These are phyloP conservation scores for Pelvicachromis taeniatus DNA, from an alignment of 2,113 vertebrate species.

Conservation along the genomic window DNA sequence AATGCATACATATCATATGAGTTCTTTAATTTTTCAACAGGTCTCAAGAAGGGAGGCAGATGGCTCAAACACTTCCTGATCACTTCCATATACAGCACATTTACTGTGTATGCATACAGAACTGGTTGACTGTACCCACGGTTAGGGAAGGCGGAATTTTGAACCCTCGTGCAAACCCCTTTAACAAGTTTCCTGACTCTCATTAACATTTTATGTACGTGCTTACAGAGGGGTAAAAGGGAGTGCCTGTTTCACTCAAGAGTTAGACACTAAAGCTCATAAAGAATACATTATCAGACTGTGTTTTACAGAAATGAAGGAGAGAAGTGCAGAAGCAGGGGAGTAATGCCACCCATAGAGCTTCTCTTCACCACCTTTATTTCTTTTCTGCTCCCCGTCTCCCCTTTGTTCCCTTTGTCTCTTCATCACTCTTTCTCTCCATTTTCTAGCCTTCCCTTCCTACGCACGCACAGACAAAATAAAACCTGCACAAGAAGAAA, in stretches of 20 bases:
- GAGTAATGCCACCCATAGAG: background rate
- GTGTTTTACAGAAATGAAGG: background rate
- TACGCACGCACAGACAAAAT: background rate
- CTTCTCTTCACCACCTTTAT: background rate
- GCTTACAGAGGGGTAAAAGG: background rate
- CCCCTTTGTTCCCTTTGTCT: conserved; percentile 16
- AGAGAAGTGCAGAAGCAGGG: background rate
- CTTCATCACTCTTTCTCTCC: background rate
- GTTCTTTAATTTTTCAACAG: background rate
- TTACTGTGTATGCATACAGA: background rate
- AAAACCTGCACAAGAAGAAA: background rate
- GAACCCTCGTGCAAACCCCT: conserved; percentile 20
- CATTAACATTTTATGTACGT: conserved; percentile 38
- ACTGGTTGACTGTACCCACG: background rate
- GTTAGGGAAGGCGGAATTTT: background rate
- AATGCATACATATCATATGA: background rate
- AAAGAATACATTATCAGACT: background rate
- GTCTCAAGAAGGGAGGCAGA: background rate
- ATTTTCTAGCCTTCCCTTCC: background rate
- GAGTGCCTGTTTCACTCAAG: background rate
- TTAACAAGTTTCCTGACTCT: conserved; percentile 12
- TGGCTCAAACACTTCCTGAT: background rate
- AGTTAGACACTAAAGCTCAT: background rate
- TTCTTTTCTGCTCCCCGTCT: background rate
- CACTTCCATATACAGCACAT: background rate